phyloP scores from a whole-genome alignment of 2,113 vertebrate species.

The Hydrochoerus hydrochaeris region DNA sequence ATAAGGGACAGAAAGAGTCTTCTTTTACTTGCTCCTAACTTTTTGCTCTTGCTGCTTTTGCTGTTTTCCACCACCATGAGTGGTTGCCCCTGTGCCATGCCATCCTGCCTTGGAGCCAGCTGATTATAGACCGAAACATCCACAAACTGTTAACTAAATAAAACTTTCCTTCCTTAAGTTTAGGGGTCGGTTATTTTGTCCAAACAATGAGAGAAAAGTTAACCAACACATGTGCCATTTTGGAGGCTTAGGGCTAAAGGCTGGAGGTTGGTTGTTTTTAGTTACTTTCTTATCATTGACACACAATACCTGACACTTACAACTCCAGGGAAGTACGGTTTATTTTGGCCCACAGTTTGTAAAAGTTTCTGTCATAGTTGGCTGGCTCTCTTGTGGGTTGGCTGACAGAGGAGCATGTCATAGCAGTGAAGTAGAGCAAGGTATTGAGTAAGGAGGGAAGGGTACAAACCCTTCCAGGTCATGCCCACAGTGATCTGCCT shows the following conservation, averaged over 20 bases:
- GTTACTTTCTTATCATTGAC: not conserved
- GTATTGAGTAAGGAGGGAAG: not conserved
- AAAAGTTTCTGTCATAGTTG: not conserved
- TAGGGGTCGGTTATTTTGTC: too few relatives aligned
- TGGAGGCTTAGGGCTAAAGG: not conserved
- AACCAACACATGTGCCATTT: not conserved
- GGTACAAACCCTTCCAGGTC: not conserved
- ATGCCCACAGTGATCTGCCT: not conserved
- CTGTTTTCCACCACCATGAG: too few relatives aligned
- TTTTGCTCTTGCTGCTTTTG: too few relatives aligned
- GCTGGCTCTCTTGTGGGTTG: not conserved
- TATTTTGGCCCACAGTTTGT: not conserved
- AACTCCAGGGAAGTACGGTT: not conserved
- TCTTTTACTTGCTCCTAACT: too few relatives aligned
- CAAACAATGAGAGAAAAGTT: too few relatives aligned
- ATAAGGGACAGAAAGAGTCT: too few relatives aligned
- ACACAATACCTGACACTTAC: not conserved
- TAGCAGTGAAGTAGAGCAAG: not conserved
- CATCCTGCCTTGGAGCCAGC: too few relatives aligned
- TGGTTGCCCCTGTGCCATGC: too few relatives aligned
- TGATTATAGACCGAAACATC: too few relatives aligned
- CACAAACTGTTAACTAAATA: too few relatives aligned
- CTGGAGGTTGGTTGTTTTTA: not conserved
- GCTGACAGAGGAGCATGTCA: too few relatives aligned
- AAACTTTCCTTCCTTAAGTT: too few relatives aligned